phyloP scores from a whole-genome alignment of 2,888 invertebrate genomes.

The Sinodicranocentrus sp. region DNA sequence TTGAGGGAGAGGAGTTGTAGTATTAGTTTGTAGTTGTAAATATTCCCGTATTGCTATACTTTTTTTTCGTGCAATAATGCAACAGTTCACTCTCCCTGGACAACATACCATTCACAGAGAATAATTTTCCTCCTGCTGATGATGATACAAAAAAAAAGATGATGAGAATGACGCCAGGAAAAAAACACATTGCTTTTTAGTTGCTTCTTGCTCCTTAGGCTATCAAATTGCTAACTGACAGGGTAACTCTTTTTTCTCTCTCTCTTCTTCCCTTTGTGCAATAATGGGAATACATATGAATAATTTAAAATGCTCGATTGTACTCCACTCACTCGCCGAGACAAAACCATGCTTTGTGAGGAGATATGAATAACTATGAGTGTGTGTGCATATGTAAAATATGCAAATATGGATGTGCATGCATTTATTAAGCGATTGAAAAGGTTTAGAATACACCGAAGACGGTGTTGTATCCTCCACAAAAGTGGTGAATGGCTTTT shows the following conservation, averaged over 20 bases:
- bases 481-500: too few species aligned
- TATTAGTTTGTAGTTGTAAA: too few species aligned
- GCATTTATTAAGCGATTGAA: background rate
- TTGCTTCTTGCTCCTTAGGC: background rate
- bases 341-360: background rate
- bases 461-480: too few species aligned
- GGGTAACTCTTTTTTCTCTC: background rate
- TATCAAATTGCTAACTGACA: constrained; percentile 13
- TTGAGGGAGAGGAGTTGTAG: too few species aligned
- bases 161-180: background rate
- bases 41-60: too few species aligned
- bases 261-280: too few species aligned
- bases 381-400: background rate
- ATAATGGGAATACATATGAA: too few species aligned
- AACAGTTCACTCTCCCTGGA: background rate
- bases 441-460: too few species aligned
- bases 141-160: background rate
- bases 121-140: constrained; percentile 5
- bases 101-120: constrained; percentile 10
- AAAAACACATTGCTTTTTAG: background rate
- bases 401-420: background rate
- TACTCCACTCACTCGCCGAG: background rate
- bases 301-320: too few species aligned
- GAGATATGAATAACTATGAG: background rate
- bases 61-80: too few species aligned